A percentile compares a stretch with the other conserved stretches of the same genome.
Conservation (phyloP, 2,113 vertebrate genomes). For the Rostratula benghalensis region DNA sequence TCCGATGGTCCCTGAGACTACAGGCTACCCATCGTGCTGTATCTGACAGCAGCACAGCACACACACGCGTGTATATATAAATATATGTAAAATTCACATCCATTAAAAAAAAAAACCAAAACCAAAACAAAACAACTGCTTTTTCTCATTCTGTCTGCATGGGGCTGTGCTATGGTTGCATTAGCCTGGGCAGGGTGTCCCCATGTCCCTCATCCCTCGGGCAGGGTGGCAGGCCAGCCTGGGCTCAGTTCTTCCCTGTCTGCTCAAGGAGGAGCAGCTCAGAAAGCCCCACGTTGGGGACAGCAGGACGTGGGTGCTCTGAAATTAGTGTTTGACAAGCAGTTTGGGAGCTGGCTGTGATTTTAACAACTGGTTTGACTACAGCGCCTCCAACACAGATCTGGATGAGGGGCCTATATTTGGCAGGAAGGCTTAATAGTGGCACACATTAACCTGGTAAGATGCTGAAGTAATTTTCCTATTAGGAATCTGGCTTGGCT, state of each 20-base stretch:
- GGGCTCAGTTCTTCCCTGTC: background rate
- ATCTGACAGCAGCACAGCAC: background rate
- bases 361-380: slow-evolving; percentile 6
- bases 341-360: slow-evolving; percentile 14
- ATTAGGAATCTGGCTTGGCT: slow-evolving; percentile 38
- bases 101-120: background rate
- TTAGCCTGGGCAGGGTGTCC: background rate
- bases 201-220: background rate
- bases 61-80: fast-evolving
- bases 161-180: background rate
- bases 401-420: background rate
- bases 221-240: background rate
- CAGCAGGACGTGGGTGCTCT: background rate
- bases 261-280: background rate
- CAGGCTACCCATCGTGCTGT: background rate
- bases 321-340: background rate
- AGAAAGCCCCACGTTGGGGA: fast-evolving
- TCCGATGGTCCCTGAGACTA: background rate
- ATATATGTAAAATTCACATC: background rate
- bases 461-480: slow-evolving; percentile 31
- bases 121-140: too few relatives aligned
- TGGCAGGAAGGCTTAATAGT: slow-evolving; percentile 34
- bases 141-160: background rate
- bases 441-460: slow-evolving; percentile 36
- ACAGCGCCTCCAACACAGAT: background rate